Conservation (phyloP, 2,113 vertebrate species). For the Podarcis cretensis region DNA sequence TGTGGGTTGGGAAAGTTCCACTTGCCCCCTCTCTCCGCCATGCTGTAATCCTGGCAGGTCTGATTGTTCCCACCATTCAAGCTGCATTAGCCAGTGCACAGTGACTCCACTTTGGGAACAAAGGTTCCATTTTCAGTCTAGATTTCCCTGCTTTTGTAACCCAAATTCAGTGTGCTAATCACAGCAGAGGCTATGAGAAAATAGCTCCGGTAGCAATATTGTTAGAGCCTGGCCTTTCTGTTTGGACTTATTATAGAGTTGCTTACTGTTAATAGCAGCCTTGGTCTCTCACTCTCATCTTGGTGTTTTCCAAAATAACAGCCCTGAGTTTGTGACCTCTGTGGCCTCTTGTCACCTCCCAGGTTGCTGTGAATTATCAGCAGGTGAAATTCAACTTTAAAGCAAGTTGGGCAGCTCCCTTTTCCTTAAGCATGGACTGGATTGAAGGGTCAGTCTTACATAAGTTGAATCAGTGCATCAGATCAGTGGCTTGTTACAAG, state of each 20-base stretch:
- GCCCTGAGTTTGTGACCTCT: slow-evolving; percentile 54
- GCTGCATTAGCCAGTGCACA: not conserved
- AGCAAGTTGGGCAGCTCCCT: not conserved
- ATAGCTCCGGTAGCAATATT: not conserved
- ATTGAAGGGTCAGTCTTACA: not conserved
- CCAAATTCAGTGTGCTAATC: not conserved
- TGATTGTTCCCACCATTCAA: not conserved
- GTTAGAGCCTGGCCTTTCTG: not conserved
- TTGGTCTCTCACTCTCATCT: slow-evolving; percentile 56
- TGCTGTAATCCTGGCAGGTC: not conserved
- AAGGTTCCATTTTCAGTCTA: not conserved
- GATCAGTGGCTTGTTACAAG: not conserved
- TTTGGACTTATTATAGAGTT: slow-evolving; percentile 33
- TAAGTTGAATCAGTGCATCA: not conserved
- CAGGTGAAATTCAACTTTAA: slow-evolving; percentile 34
- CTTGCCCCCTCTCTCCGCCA: not conserved
- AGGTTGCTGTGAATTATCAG: slow-evolving; percentile 40
- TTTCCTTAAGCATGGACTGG: rapidly evolving
- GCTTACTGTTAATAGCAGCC: slow-evolving; percentile 50
- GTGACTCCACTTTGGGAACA: not conserved
- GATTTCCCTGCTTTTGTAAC: not conserved
- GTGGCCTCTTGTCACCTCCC: slow-evolving; percentile 44
- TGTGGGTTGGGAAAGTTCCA: not conserved
- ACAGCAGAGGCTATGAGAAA: not conserved
- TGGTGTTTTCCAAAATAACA: slow-evolving; percentile 63